Conservation (phyloP, 2,113 vertebrate species). For the Onychostruthus taczanowskii region DNA sequence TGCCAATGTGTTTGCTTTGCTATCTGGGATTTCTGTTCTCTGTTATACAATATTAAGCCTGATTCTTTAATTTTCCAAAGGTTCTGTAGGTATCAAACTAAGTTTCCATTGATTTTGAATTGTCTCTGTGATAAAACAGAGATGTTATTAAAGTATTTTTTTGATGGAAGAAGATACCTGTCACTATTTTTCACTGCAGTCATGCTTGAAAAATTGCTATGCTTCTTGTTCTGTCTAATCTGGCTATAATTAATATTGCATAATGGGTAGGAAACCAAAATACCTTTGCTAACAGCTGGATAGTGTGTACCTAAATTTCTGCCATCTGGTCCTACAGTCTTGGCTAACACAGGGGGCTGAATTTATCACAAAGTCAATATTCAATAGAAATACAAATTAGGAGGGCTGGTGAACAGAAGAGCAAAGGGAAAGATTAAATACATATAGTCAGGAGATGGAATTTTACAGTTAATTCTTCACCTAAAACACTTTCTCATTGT, state of each 20-base stretch:
- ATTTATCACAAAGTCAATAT: neutral
- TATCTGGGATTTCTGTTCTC: neutral
- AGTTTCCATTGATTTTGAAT: neutral
- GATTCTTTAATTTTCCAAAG: neutral
- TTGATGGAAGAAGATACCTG: neutral
- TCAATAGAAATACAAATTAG: neutral
- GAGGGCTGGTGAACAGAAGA: neutral
- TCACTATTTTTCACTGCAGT: neutral
- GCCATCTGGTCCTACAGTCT: neutral
- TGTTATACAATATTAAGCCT: neutral
- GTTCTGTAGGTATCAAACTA: neutral
- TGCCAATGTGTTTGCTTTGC: neutral
- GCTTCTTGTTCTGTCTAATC: neutral
- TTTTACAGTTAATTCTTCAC: neutral
- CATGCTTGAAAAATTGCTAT: neutral
- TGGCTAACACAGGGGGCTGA: neutral
- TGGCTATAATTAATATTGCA: constrained; percentile 19
- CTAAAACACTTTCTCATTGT: neutral
- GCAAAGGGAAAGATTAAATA: neutral
- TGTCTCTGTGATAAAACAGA: neutral
- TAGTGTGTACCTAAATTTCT: neutral
- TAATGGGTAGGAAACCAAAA: neutral
- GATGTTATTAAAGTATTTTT: neutral
- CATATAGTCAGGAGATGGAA: neutral
- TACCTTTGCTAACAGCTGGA: constrained; percentile 25